Evolutionary conservation across 2,797 vertebrate genomes (phyloP).

Genomic region (Perodicticus potto): DNA sequence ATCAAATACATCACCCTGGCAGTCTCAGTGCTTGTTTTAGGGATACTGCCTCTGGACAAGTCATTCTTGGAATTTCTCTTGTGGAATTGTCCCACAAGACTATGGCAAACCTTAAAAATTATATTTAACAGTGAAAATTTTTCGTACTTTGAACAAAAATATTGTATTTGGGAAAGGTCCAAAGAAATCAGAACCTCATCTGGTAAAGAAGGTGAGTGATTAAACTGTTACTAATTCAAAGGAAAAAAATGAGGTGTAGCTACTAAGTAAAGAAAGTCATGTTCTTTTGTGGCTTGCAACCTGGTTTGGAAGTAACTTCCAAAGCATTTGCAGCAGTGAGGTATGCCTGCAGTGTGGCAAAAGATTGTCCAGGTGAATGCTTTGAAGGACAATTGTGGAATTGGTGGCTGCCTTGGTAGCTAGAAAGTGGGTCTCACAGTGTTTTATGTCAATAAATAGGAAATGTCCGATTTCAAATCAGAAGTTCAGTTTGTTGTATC

Average conservation of each 20-base stretch:
- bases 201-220: conserved; percentile 70
- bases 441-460: conserved; percentile 5
- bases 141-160: conserved; percentile 72
- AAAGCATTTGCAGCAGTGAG: conserved; percentile 18
- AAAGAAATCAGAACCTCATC: conserved; percentile 66
- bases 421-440: not conserved
- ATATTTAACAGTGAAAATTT: conserved; percentile 54
- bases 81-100: conserved; percentile 23
- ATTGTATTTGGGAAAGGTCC: conserved; percentile 65
- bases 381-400: conserved; percentile 30
- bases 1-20: not conserved
- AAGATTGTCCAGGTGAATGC: conserved; percentile 43
- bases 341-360: not conserved
- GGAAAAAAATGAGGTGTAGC: conserved; percentile 38
- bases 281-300: conserved; percentile 61
- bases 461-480: no score
- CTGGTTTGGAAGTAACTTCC: conserved; percentile 59
- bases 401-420: not conserved
- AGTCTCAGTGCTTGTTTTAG: not conserved
- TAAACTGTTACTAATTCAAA: conserved; percentile 32
- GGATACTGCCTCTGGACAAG: conserved; percentile 2
- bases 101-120: conserved; percentile 52
- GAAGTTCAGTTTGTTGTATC: no score
- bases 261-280: conserved; percentile 56
- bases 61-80: conserved; percentile 66